Conservation (phyloP, 2,888 invertebrate species). For the Euplexia lucipara region DNA sequence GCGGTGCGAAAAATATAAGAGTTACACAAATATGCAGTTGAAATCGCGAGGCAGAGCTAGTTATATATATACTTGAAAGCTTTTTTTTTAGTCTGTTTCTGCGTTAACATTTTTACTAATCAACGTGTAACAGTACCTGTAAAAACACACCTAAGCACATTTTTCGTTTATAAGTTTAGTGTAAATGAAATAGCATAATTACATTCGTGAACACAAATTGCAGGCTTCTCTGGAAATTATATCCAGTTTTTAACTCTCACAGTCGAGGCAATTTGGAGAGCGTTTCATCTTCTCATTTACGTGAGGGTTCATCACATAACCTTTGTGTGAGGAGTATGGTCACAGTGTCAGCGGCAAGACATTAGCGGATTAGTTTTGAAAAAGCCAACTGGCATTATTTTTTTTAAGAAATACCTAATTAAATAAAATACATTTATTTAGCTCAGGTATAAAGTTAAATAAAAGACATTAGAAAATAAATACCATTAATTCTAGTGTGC, state of each 20-base stretch:
- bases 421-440: too few relatives aligned
- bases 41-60: too few relatives aligned
- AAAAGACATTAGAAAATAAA: too few relatives aligned
- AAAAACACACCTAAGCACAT: background rate
- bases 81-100: too few relatives aligned
- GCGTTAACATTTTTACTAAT: too few relatives aligned
- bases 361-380: background rate
- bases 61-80: too few relatives aligned
- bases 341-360: background rate
- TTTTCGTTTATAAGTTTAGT: background rate
- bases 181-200: slow-evolving; percentile 9
- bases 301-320: slow-evolving; percentile 20
- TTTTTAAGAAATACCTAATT: too few relatives aligned
- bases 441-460: too few relatives aligned
- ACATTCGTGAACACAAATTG: slow-evolving; percentile 18
- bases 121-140: too few relatives aligned
- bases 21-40: too few relatives aligned
- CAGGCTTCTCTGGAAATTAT: slow-evolving; percentile 24
- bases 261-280: slow-evolving; percentile 22
- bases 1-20: too few relatives aligned
- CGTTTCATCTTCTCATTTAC: slow-evolving; percentile 35
- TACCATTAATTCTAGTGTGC: too few relatives aligned
- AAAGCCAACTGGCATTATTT: background rate
- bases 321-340: slow-evolving; percentile 10
- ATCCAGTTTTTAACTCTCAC: slow-evolving; percentile 22